Evolutionary conservation across 2,113 vertebrate genomes (phyloP).

Genomic region (Formicarius rufipectus): DNA sequence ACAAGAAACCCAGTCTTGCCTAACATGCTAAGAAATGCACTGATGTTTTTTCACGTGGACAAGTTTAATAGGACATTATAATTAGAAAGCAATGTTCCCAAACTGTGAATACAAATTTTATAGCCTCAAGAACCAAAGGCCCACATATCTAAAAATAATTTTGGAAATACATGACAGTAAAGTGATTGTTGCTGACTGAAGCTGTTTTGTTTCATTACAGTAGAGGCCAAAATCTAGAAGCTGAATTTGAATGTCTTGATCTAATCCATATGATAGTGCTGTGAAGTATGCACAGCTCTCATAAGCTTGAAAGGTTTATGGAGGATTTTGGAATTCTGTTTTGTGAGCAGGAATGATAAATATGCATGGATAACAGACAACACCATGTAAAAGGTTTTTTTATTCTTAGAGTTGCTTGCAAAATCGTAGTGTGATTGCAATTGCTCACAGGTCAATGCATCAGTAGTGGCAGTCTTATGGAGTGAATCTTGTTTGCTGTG

Average conservation of each 20-base stretch:
- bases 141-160: neutral
- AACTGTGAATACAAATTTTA: neutral
- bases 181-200: neutral
- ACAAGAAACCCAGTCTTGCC: neutral
- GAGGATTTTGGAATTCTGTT: neutral
- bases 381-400: neutral
- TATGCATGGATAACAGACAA: neutral
- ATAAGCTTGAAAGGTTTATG: neutral
- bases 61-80: neutral
- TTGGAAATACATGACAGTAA: neutral
- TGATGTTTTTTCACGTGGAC: rapidly evolving
- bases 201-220: neutral
- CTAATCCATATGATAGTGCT: neutral
- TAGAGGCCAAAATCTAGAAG: neutral
- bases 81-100: neutral
- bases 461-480: neutral
- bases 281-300: neutral
- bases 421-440: neutral
- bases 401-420: neutral
- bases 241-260: neutral
- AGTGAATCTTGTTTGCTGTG: neutral
- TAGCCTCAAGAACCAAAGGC: neutral
- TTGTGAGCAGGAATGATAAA: neutral
- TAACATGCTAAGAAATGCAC: neutral
- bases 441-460: neutral